These are phyloP conservation scores for Drosophila lutescens DNA, from an alignment of 2,888 invertebrate genomes.

Conservation along the genomic window DNA sequence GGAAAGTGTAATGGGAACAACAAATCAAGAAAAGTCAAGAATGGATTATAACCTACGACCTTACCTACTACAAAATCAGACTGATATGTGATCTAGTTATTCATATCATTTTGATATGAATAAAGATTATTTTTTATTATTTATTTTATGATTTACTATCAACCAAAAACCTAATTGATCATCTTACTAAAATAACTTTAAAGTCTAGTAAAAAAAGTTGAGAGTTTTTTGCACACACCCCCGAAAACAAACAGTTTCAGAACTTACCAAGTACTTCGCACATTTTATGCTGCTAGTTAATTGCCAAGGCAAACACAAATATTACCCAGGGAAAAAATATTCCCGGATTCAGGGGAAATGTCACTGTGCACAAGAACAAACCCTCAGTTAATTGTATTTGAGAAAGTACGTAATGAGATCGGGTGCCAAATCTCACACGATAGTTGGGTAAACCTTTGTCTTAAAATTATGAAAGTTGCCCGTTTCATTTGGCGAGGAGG, in stretches of 20 bases:
- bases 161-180: background rate
- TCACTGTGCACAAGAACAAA: background rate
- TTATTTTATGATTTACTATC: background rate
- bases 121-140: too few relatives aligned
- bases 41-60: too few relatives aligned
- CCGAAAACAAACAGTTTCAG: background rate
- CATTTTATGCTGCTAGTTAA: constrained; percentile 31
- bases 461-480: constrained; percentile 57
- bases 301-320: constrained; percentile 33
- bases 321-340: constrained; percentile 16
- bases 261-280: constrained; percentile 18
- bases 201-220: background rate
- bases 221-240: constrained; percentile 8
- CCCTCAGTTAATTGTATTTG: background rate
- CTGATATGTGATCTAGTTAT: too few relatives aligned
- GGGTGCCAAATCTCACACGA: constrained; percentile 49
- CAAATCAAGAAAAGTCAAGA: too few relatives aligned
- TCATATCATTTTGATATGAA: too few relatives aligned
- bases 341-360: constrained; percentile 27
- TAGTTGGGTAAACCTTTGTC: constrained; percentile 35
- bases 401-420: constrained; percentile 18
- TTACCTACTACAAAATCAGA: too few relatives aligned
- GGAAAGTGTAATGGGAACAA: background rate
- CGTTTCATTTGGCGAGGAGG: constrained; percentile 8
- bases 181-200: background rate